Conservation (phyloP, 1,140 invertebrate species). For the Euura lappo region DNA sequence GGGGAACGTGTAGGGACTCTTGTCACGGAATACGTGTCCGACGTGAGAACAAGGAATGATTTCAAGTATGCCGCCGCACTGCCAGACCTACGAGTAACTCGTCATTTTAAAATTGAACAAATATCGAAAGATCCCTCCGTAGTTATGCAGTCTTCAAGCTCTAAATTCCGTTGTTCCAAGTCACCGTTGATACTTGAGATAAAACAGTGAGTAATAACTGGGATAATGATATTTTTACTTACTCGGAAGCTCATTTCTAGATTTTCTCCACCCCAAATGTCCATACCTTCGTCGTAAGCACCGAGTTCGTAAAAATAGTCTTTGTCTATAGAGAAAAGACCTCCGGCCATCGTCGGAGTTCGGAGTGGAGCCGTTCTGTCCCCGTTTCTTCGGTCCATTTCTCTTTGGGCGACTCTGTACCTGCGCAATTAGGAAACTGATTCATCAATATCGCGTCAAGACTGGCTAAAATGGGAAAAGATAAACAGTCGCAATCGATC, state of each 20-base stretch:
- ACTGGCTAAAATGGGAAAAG: not conserved
- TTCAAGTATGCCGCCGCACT: constrained; percentile 95
- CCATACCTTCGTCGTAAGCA: constrained; percentile 98
- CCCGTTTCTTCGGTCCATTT: constrained; percentile 87
- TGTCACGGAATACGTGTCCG: constrained; percentile 98
- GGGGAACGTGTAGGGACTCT: constrained; percentile 99
- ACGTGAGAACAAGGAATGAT: constrained; percentile 97
- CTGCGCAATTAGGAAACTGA: constrained; percentile 56
- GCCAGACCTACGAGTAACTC: constrained; percentile 86
- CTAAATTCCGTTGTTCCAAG: too few species aligned
- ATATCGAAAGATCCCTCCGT: too few species aligned
- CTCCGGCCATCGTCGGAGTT: constrained; percentile 99
- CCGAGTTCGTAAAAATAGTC: constrained; percentile 98
- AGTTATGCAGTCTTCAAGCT: too few species aligned
- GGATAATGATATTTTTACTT: constrained; percentile 49
- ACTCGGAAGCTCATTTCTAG: constrained; percentile 99
- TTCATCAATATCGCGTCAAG: not conserved
- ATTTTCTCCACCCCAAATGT: constrained; percentile 99
- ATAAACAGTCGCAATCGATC: constrained; percentile 11
- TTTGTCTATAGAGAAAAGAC: constrained; percentile 94
- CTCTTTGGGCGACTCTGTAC: constrained; percentile 95
- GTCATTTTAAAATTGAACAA: not conserved
- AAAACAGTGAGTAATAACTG: too few species aligned
- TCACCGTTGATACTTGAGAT: too few species aligned
- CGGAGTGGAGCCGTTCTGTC: constrained; percentile 90